Evolutionary conservation across 2,888 invertebrate genomes (phyloP), one percentile per base, ranked within the genome.

Genomic region (Scaeva pyrastri): DNA sequence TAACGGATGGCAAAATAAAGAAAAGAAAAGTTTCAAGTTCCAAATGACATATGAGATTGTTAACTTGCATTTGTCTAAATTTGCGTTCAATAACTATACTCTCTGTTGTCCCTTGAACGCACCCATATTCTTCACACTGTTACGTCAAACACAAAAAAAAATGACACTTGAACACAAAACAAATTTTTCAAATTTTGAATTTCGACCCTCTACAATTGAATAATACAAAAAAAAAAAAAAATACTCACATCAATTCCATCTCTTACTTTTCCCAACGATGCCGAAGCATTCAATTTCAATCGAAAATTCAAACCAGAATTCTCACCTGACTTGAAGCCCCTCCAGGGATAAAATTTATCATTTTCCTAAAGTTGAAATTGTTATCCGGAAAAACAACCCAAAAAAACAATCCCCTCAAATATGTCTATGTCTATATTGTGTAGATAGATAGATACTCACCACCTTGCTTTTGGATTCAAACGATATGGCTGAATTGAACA

Each of bases 401-500:
- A 19, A 10, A 0, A n/a, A n/a, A n/a, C n/a, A n/a, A n/a, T n/a
- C 3, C 19, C 8, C 8, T 16, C 19, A 48, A 19, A 19, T 2
- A 31, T 31, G 45, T 7, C 2, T 45, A 7, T 8, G n/a, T n/a
- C n/a, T n/a, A n/a, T n/a, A n/a, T n/a, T n/a, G n/a, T n/a, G n/a
- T n/a, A n/a, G n/a, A n/a, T 0, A 2, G 2, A 16, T 14, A 36
- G 2, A 5, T 12, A 36, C 78, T 58, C 74, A 89, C 89, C 81
- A 70, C 23, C 23, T 91, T 88, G 4, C 21, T 56, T 5, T 21
- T 43, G 0, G 89, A 89, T 0, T 23, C 48, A 0, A 50, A 60
- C 0, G 90, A 89, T 3, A 90, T 23, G 31, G 90, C 91, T 2
- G 93, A 93, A 88, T 93, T 93, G 89, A 93, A 93, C 0, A 93